Evolutionary conservation across 2,113 vertebrate species (phyloP).

Genomic region (Crotalus viridis): DNA sequence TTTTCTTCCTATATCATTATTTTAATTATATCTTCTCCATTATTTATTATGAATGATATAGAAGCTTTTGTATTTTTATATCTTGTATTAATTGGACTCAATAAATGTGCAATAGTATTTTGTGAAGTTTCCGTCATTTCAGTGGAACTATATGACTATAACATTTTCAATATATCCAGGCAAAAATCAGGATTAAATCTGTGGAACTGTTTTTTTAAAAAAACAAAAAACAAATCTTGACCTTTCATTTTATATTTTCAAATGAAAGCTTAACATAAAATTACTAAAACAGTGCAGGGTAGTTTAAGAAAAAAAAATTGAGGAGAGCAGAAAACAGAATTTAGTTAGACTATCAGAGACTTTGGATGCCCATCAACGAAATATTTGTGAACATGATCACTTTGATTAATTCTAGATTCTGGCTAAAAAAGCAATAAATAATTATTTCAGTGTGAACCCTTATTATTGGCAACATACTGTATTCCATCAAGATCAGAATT

Average conservation of each 20-base stretch:
- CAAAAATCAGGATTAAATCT: not conserved
- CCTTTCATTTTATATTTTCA: not conserved
- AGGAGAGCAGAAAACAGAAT: not conserved
- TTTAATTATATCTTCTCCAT: not conserved
- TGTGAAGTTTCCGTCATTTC: not conserved
- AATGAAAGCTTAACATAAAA: not conserved
- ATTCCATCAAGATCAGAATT: not conserved
- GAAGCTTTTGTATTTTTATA: not conserved
- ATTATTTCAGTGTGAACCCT: not conserved
- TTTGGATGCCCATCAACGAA: not conserved
- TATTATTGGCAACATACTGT: not conserved
- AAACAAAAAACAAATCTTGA: not conserved
- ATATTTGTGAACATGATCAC: not conserved
- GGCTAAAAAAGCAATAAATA: not conserved
- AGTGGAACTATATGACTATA: not conserved
- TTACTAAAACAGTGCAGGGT: not conserved
- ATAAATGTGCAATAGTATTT: not conserved
- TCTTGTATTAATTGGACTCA: not conserved
- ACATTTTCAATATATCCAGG: not conserved
- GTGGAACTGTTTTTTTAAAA: not conserved
- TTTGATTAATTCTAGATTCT: not conserved
- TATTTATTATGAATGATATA: not conserved
- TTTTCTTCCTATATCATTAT: not conserved
- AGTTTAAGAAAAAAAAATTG: not conserved
- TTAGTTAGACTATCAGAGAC: not conserved